Base-by-base conservation (phyloP, 2,797 vertebrate genomes). In the Microtus californicus region DNA sequence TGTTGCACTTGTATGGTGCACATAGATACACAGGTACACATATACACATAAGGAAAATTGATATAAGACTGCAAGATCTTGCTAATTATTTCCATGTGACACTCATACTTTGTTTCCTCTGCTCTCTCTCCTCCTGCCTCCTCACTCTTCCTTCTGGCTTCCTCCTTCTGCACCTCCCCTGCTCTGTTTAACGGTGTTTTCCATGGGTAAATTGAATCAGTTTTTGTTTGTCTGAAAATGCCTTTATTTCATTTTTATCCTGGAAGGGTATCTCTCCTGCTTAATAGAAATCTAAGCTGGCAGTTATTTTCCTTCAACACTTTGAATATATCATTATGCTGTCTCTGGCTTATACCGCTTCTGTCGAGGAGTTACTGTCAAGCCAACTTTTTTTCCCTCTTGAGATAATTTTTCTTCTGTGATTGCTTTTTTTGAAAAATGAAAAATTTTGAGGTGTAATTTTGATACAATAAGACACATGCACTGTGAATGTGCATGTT, bases 311-410 rank as follows among this genome's bases (percentile, higher is more conserved):
- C 63, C 67, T 48, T 83, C 21, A 21, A 17, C 51, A 27, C 80
- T 79, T 40, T 43, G 89, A 95, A 65, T 59, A 25, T 80, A 87
- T 90, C 91, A 79, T 93, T 43, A 73, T 40, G 23, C 51, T 87
- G 91, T 94, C 91, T 95, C 89, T 65, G 82, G 87, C 82, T 92
- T 54, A 63, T 61, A 34, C 69, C 31, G 61, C 88, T 90, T 92
- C 87, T 91, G 45, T 61, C 56, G 69, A 71, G 71, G 79, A 73
- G 91, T 90, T 83, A 51, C 51, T 79, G 59, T 89, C 87, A 94
- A 73, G 77, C 69, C 61, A 59, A 87, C 76, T 94, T 6, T 90
- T 95, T 54, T 88, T 73, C 29, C 81, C n/a, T 96, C 91, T 92
- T 69, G 86, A 86, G 56, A 71, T 69, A 54, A 90, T 92, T 67